A percentile compares a stretch with the other conserved stretches of the same genome.
Conservation (phyloP, 2,113 vertebrate species). For the Tinamus guttatus region DNA sequence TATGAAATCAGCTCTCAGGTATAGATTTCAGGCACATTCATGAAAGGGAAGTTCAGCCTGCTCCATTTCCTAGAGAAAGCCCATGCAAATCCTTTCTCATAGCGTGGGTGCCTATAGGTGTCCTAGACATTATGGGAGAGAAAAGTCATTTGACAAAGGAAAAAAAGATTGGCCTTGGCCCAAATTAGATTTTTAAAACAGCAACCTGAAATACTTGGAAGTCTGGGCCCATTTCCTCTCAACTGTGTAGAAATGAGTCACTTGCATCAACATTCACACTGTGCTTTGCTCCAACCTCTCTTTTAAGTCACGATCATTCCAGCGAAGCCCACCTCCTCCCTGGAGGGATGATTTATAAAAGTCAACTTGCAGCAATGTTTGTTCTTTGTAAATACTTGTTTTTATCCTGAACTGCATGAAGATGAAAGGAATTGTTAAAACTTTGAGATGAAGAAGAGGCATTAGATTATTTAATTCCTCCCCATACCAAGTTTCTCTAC, state of each 20-base stretch:
- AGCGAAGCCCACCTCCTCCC: neutral
- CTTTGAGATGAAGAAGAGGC: neutral
- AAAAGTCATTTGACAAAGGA: neutral
- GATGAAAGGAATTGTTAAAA: neutral
- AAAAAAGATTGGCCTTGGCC: neutral
- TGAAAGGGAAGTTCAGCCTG: neutral
- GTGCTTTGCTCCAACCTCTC: neutral
- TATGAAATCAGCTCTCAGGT: neutral
- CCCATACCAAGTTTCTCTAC: neutral
- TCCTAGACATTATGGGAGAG: neutral
- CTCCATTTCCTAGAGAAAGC: neutral
- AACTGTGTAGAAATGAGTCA: neutral
- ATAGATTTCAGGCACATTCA: neutral
- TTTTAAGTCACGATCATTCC: neutral
- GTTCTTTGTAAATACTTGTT: neutral
- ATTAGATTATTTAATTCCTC: slow-evolving; percentile 2
- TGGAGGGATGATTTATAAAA: neutral
- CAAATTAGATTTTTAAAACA: neutral
- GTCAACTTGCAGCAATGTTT: neutral
- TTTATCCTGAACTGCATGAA: neutral
- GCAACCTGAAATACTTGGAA: neutral
- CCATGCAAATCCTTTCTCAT: neutral
- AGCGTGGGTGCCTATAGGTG: neutral
- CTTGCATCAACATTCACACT: neutral
- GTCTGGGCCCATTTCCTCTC: neutral